These are phyloP conservation scores for Anadara kagoshimensis DNA, from an alignment of 1,140 invertebrate species.

Conservation along the genomic window DNA sequence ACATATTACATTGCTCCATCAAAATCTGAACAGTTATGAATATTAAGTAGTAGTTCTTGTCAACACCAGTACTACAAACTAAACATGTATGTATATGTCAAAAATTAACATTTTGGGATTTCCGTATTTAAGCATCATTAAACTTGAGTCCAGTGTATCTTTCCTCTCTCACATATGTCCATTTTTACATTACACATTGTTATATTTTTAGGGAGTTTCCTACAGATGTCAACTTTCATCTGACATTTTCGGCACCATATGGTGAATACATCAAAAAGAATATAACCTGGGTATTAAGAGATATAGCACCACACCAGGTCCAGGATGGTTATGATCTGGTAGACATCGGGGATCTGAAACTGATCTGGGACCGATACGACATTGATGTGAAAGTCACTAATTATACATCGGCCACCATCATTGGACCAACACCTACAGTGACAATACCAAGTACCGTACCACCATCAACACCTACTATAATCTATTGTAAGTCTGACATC, in stretches of 20 bases:
- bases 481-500: slow-evolving; percentile 24
- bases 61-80: no score
- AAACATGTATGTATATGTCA: no score
- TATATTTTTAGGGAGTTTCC: slow-evolving; percentile 29
- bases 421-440: background rate
- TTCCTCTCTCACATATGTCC: background rate
- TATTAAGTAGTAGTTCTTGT: no score
- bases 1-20: no score
- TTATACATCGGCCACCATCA: slow-evolving; percentile 24
- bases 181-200: background rate
- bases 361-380: slow-evolving; percentile 36
- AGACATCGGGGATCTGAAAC: slow-evolving; percentile 26
- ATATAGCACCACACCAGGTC: slow-evolving; percentile 32
- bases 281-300: slow-evolving; percentile 29
- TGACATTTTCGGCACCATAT: slow-evolving; percentile 32
- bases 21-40: no score
- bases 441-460: slow-evolving; percentile 8
- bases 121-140: no score
- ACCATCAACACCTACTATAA: slow-evolving; percentile 10
- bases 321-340: slow-evolving; percentile 33
- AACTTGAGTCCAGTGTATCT: no score
- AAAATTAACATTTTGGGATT: no score
- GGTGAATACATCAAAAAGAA: slow-evolving; percentile 36
- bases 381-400: slow-evolving; percentile 30
- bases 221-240: slow-evolving; percentile 36